A percentile compares a stretch with the other conserved stretches of the same genome.
phyloP scores from a whole-genome alignment of 2,113 vertebrate genomes.

The Muscicapa adusta region DNA sequence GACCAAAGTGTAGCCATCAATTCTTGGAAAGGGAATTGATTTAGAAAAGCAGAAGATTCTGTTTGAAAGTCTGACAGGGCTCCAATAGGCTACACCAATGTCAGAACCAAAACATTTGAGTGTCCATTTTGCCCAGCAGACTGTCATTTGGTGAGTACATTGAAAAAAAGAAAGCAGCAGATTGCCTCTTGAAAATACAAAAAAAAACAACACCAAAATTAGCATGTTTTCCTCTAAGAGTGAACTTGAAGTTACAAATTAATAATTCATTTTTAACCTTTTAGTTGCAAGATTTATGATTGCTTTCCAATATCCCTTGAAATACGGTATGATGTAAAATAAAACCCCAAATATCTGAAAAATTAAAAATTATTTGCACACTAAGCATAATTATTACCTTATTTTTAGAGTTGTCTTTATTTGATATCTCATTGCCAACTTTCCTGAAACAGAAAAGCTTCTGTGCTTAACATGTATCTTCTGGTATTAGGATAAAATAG shows the following conservation, averaged over 20 bases:
- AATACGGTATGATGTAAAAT: constrained; percentile 38
- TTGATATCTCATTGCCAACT: not conserved
- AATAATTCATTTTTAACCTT: constrained; percentile 40
- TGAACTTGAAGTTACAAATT: not conserved
- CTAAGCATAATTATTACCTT: constrained; percentile 28
- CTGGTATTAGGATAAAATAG: constrained; percentile 4
- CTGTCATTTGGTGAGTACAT: not conserved
- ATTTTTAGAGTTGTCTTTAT: constrained; percentile 35
- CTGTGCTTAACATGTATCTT: constrained; percentile 35
- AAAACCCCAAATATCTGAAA: not conserved
- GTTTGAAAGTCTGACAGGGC: not conserved
- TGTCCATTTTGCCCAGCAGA: not conserved
- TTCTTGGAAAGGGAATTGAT: not conserved
- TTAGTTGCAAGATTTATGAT: constrained; percentile 19
- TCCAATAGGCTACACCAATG: not conserved
- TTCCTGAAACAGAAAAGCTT: constrained; percentile 32
- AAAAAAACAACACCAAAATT: not conserved
- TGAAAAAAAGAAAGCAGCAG: not conserved
- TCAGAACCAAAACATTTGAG: not conserved
- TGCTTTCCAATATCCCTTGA: constrained; percentile 7
- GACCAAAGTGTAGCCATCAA: not conserved
- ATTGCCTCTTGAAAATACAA: not conserved
- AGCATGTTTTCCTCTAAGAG: not conserved
- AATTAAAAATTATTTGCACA: not conserved
- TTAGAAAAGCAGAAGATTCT: not conserved